A percentile compares a stretch with the other conserved stretches of the same genome.
These are phyloP conservation scores for Digitonthophagus gazella DNA, from an alignment of 2,888 invertebrate genomes.

Conservation along the genomic window DNA sequence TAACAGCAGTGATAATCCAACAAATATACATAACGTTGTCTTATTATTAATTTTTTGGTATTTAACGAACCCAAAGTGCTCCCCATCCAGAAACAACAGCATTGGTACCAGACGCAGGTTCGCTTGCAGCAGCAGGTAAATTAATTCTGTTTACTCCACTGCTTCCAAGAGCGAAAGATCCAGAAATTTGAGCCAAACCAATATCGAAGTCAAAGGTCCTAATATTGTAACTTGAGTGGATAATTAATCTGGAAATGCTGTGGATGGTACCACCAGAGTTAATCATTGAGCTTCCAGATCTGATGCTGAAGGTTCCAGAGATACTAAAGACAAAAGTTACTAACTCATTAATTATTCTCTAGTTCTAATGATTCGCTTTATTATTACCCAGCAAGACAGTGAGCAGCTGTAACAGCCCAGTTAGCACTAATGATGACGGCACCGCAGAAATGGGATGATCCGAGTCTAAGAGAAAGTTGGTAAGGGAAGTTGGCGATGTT, in stretches of 20 bases:
- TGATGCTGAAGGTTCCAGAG: constrained; percentile 24
- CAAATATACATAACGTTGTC: neutral
- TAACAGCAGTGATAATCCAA: neutral
- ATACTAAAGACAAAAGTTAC: neutral
- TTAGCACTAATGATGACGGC: constrained; percentile 33
- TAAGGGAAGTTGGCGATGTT: constrained; percentile 42
- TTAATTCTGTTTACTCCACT: neutral
- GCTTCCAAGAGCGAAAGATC: neutral
- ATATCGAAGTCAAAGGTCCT: constrained; percentile 40
- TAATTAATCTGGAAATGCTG: constrained; percentile 28
- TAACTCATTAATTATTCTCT: too few relatives aligned
- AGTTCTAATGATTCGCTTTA: neutral
- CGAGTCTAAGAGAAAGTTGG: constrained; percentile 35
- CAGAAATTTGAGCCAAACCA: constrained; percentile 31
- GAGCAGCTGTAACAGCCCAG: constrained; percentile 35
- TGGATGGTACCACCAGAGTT: constrained; percentile 32
- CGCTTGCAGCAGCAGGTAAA: neutral
- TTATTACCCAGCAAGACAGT: constrained; percentile 31
- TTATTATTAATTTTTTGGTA: neutral
- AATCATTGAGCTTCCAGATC: constrained; percentile 36
- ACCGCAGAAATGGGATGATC: constrained; percentile 33
- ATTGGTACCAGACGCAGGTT: neutral
- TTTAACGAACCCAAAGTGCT: neutral
- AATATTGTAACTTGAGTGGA: constrained; percentile 38
- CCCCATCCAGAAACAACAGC: constrained; percentile 9